phyloP scores from a whole-genome alignment of 2,113 vertebrate genomes.

The Rhinopomastus cyanomelas region DNA sequence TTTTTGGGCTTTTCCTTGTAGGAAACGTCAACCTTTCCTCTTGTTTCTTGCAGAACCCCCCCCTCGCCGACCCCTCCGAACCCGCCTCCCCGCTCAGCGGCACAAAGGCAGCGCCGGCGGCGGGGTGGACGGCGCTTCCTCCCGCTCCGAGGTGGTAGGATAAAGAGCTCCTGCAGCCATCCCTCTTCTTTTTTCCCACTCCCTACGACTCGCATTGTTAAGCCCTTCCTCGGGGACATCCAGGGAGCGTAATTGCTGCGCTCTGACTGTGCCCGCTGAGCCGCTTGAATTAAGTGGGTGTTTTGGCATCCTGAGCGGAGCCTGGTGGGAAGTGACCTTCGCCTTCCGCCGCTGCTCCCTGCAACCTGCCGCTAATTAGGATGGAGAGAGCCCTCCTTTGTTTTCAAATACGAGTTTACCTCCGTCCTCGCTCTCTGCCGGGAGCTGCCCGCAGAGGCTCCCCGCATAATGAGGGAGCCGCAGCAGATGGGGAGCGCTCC shows the following conservation, averaged over 20 bases:
- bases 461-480: constrained; percentile 12
- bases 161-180: constrained; percentile 63
- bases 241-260: constrained; percentile 73
- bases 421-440: constrained; percentile 34
- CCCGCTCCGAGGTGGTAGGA: constrained; percentile 31
- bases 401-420: constrained; percentile 64
- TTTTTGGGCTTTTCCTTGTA: background rate
- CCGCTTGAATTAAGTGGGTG: constrained; percentile 74
- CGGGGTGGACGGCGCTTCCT: constrained; percentile 12
- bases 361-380: constrained; percentile 73
- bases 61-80: background rate
- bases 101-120: background rate
- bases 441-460: constrained; percentile 42
- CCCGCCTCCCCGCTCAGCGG: background rate
- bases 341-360: constrained; percentile 36
- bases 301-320: constrained; percentile 72
- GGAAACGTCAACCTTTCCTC: constrained; percentile 25
- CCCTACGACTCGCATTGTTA: constrained; percentile 61
- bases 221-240: constrained; percentile 71
- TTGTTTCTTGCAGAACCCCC: background rate
- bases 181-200: background rate
- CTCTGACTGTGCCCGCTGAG: constrained; percentile 64
- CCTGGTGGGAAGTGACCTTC: constrained; percentile 76
- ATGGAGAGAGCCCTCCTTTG: constrained; percentile 55
- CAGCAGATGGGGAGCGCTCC: constrained; percentile 18